Evolutionary conservation across 1,140 invertebrate genomes (phyloP).

Genomic region (Drosophila oshimai): DNA sequence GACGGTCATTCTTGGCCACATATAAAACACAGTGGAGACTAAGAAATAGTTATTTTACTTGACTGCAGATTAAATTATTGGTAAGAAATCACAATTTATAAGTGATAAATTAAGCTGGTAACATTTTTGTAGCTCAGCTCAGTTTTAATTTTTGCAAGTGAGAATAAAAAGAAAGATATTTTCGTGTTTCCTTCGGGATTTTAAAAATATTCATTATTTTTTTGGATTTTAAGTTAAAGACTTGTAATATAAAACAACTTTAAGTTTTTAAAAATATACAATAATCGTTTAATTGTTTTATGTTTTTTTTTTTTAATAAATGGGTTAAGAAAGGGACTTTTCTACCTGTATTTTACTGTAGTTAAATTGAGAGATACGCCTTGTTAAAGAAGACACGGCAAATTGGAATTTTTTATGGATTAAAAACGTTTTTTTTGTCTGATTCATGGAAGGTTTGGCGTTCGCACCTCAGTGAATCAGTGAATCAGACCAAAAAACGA

Average conservation of each 20-base stretch:
- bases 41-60: background rate
- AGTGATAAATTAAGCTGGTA: too few relatives aligned
- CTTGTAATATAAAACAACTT: too few relatives aligned
- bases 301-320: background rate
- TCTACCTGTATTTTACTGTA: constrained; percentile 12
- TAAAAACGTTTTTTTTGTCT: background rate
- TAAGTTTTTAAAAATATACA: background rate
- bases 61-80: too few relatives aligned
- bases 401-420: constrained; percentile 25
- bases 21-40: background rate
- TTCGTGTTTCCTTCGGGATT: too few relatives aligned
- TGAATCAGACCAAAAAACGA: constrained; percentile 20
- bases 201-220: too few relatives aligned
- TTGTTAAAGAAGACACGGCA: constrained; percentile 10
- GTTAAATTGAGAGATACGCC: constrained; percentile 14
- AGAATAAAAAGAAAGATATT: too few relatives aligned
- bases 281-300: background rate
- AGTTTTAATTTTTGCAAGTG: too few relatives aligned
- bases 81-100: too few relatives aligned
- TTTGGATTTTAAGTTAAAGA: too few relatives aligned
- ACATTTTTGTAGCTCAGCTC: too few relatives aligned
- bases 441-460: constrained; percentile 13
- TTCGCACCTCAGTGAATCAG: constrained; percentile 11
- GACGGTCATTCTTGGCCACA: constrained; percentile 14
- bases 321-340: constrained; percentile 4